These are phyloP conservation scores for Lophius americanus DNA, from an alignment of 2,797 vertebrate species.

Conservation along the genomic window DNA sequence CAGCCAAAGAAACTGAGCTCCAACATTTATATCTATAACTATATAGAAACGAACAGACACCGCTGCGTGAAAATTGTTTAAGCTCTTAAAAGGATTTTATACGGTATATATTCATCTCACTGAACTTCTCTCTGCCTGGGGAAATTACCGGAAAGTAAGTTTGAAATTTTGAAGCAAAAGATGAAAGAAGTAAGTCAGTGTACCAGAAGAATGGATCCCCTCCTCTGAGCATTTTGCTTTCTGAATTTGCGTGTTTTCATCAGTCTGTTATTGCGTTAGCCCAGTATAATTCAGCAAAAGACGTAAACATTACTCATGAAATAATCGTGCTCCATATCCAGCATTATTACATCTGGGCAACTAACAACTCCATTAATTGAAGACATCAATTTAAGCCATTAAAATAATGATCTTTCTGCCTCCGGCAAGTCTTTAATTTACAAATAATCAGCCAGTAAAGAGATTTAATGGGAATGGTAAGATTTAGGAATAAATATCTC, in stretches of 20 bases:
- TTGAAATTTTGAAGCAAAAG: conserved; percentile 12
- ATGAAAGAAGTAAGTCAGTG: background rate
- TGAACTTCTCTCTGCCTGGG: conserved; percentile 33
- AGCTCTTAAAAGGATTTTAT: background rate
- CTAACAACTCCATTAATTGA: conserved; percentile 12
- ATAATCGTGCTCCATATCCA: background rate
- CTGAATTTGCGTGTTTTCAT: conserved; percentile 14
- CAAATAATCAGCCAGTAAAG: conserved; percentile 16
- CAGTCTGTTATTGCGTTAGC: conserved; percentile 1
- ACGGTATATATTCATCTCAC: conserved; percentile 59
- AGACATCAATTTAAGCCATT: conserved; percentile 21
- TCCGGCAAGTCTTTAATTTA: conserved; percentile 4
- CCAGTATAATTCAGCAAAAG: background rate
- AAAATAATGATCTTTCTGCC: conserved; percentile 31
- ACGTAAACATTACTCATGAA: background rate
- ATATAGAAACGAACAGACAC: no score
- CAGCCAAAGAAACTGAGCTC: no score
- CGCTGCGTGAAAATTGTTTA: no score
- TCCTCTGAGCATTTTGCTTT: conserved; percentile 9
- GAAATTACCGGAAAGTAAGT: background rate
- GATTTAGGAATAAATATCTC: conserved; percentile 9
- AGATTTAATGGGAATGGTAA: conserved; percentile 10
- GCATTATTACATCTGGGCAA: conserved; percentile 10
- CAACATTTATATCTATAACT: no score
- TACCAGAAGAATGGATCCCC: background rate